Conservation (phyloP, 2,113 vertebrate genomes). For the Leptodactylus fuscus region DNA sequence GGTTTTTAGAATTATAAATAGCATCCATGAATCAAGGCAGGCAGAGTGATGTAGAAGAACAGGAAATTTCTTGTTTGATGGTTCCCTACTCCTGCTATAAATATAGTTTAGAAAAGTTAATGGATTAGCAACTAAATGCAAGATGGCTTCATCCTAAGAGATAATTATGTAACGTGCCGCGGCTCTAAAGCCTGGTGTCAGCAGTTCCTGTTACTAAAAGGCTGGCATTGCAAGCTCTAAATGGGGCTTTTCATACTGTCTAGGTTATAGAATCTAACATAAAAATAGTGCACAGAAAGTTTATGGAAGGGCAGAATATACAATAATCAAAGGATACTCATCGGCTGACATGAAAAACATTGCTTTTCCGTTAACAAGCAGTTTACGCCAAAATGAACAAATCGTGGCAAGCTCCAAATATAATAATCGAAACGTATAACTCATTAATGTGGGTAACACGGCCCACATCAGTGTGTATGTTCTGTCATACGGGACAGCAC, state of each 20-base stretch:
- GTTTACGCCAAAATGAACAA: too few relatives aligned
- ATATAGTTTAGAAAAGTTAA: constrained; percentile 45
- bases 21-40: constrained; percentile 41
- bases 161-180: constrained; percentile 9
- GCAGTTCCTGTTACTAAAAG: not conserved
- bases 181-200: not conserved
- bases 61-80: constrained; percentile 54
- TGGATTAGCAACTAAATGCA: constrained; percentile 40
- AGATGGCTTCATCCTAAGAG: constrained; percentile 15
- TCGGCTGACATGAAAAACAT: too few relatives aligned
- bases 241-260: not conserved
- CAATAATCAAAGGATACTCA: too few relatives aligned
- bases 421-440: too few relatives aligned
- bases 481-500: too few relatives aligned
- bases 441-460: too few relatives aligned
- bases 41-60: constrained; percentile 22
- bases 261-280: too few relatives aligned
- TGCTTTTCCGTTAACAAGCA: too few relatives aligned
- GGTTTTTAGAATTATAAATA: constrained; percentile 53
- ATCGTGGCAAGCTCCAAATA: too few relatives aligned
- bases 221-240: not conserved
- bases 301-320: too few relatives aligned
- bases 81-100: constrained; percentile 43
- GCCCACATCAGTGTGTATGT: too few relatives aligned
- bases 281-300: too few relatives aligned